Evolutionary conservation across 2,113 vertebrate genomes (phyloP).

Genomic region (Podarcis raffonei): DNA sequence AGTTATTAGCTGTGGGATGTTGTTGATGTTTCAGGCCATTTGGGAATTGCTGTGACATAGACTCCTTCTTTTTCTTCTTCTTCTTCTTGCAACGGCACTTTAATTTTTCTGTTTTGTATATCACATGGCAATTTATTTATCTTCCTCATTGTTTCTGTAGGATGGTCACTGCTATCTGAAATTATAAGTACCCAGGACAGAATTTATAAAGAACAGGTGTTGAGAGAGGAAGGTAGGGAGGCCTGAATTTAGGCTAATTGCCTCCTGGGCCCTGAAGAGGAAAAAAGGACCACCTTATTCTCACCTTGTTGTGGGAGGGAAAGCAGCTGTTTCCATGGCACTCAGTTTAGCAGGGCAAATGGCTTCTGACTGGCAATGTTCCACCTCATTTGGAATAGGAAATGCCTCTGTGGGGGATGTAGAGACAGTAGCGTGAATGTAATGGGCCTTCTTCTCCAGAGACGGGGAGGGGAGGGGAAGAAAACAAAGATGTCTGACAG

Average conservation of each 20-base stretch:
- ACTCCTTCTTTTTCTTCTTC: background rate
- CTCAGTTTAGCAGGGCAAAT: background rate
- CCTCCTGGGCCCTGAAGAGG: background rate
- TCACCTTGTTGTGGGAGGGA: background rate
- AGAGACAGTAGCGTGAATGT: background rate
- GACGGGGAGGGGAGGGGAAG: background rate
- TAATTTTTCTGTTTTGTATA: background rate
- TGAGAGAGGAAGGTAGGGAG: background rate
- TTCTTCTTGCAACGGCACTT: background rate
- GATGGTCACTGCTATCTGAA: background rate
- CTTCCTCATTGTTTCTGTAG: background rate
- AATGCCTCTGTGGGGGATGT: background rate
- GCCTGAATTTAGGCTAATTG: background rate
- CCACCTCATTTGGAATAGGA: background rate
- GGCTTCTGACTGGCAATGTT: accelerated
- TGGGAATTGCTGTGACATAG: background rate
- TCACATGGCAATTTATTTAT: background rate
- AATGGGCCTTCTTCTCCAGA: background rate
- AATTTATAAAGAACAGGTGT: background rate
- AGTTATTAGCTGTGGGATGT: background rate
- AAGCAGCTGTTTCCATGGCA: background rate
- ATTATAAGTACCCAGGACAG: background rate
- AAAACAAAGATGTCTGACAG: background rate
- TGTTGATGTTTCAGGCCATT: constrained; percentile 16
- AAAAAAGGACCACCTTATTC: background rate